Evolutionary conservation across 2,797 vertebrate genomes (phyloP).

Genomic region (Rhinichthys osculus): DNA sequence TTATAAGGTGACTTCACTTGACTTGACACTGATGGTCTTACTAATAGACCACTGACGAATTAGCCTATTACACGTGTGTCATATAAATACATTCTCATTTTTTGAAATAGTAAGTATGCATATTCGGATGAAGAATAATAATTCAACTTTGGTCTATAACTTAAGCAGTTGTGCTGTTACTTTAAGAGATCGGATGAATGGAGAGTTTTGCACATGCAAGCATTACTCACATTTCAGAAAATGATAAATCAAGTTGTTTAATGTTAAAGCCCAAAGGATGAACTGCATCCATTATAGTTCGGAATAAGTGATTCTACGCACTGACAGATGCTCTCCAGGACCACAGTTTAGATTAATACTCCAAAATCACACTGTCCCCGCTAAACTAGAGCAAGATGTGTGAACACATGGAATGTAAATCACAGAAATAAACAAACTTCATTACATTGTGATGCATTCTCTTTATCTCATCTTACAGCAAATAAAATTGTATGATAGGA

Average conservation of each 20-base stretch:
- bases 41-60: neutral
- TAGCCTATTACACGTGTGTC: neutral
- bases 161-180: neutral
- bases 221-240: neutral
- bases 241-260: conserved; percentile 9
- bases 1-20: neutral
- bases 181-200: neutral
- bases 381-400: conserved; percentile 12
- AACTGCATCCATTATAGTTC: conserved; percentile 2
- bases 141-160: neutral
- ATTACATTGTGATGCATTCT: neutral
- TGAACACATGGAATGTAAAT: neutral
- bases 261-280: conserved; percentile 12
- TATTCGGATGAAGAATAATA: neutral
- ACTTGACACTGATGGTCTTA: neutral
- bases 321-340: conserved; percentile 17
- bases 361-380: neutral
- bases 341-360: neutral
- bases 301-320: neutral
- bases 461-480: neutral
- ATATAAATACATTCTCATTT: neutral
- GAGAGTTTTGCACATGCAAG: neutral
- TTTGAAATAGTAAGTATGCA: neutral
- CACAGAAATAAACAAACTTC: neutral
- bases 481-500: neutral